A percentile compares a stretch with the other conserved stretches of the same genome.
These are phyloP conservation scores for Cepaea hortensis DNA, from an alignment of 2,888 invertebrate genomes.

Conservation along the genomic window DNA sequence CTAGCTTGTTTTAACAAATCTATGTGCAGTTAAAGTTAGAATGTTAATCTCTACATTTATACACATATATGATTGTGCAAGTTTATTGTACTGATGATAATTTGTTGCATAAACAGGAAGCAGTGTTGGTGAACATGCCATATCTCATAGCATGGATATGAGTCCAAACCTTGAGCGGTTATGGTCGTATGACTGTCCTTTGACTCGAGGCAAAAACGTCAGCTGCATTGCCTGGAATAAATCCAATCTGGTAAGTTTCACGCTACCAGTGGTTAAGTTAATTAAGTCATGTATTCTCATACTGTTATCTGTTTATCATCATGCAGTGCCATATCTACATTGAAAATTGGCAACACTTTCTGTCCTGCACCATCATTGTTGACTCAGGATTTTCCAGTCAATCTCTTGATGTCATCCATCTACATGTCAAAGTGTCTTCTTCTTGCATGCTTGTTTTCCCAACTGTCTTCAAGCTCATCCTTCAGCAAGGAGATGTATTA, in stretches of 20 bases:
- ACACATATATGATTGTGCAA: neutral
- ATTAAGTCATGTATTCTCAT: too few relatives aligned
- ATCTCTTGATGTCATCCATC: too few relatives aligned
- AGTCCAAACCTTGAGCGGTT: conserved; percentile 74
- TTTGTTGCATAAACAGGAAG: neutral
- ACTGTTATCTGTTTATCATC: too few relatives aligned
- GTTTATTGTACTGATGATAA: neutral
- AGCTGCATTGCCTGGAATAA: conserved; percentile 75
- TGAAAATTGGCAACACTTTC: too few relatives aligned
- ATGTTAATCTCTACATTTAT: neutral
- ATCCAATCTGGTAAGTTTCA: conserved; percentile 69
- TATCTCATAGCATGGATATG: conserved; percentile 54
- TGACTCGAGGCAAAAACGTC: conserved; percentile 73
- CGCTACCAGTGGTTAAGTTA: neutral
- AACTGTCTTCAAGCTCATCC: too few relatives aligned
- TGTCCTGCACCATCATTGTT: too few relatives aligned
- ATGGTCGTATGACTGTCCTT: conserved; percentile 73
- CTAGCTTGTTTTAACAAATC: neutral
- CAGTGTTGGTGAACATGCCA: neutral
- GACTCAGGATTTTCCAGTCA: too few relatives aligned
- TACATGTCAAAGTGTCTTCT: too few relatives aligned
- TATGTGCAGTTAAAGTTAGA: neutral
- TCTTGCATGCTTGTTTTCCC: too few relatives aligned
- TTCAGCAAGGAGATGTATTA: too few relatives aligned
- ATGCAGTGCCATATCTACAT: too few relatives aligned